Base-by-base conservation (phyloP, 2,888 invertebrate genomes). In the Euspilapteryx auroguttella region DNA sequence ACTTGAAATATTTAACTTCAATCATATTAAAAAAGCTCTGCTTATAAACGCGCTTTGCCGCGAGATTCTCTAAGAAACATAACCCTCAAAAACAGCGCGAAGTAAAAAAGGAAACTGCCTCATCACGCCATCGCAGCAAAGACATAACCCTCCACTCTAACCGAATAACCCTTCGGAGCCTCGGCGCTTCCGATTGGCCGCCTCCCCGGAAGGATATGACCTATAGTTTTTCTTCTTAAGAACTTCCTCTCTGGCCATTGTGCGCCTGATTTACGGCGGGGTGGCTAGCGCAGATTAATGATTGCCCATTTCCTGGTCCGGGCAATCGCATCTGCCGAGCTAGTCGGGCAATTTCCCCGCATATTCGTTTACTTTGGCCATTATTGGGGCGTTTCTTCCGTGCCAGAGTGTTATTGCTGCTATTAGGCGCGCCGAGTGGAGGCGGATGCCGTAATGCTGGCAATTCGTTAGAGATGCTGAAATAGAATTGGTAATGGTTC, bases 171-270 rank as follows among this genome's bases (percentile, higher is more conserved):
- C 35, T 30, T 35, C 29, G 29, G 22, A 27, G 40, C 39, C 38
- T 37, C 42, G 53, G 42, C 47, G 59, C 57, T 63, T 75, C 73
- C 73, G 73, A 75, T 75, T 75, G 73, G 73, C 63, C 61, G 59
- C 47, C 56, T 49, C 58, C 57, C 65, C 59, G 73, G 75, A 75
- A 73, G 75, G 75, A 75, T 71, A 69, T 73, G 71, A 73, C 73
- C 75, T 75, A 73, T 75, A 75, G 75, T 75, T 75, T 75, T 71
- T 75, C 73, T 75, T 71, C 73, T 71, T 71, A 73, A 73, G 75
- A 68, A 71, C 71, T 73, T 73, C 75, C 73, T 59, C n/a, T n/a
- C 40, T 59, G 64, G 55, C 58, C 62, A 73, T 73, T 75, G 73
- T 75, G 54, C 55, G 62, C 65, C 65, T 73, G 73, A 73, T 73